Evolutionary conservation across 2,113 vertebrate genomes (phyloP).

Genomic region (Halichoerus grypus): DNA sequence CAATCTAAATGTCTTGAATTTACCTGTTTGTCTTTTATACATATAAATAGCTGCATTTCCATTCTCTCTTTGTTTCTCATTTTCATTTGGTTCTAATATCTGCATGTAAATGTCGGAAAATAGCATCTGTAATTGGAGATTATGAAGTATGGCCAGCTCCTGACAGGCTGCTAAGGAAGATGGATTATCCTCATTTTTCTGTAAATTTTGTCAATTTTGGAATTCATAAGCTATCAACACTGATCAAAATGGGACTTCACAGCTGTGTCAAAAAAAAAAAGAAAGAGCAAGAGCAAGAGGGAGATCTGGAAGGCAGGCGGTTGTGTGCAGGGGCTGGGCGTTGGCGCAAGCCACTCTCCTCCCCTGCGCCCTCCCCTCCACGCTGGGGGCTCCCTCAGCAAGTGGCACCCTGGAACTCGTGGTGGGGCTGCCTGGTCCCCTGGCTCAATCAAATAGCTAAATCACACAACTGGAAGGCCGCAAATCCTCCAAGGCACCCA

Average conservation of each 20-base stretch:
- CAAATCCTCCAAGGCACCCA: constrained; percentile 85
- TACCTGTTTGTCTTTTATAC: constrained; percentile 90
- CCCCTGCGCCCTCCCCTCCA: neutral
- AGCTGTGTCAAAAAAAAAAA: constrained; percentile 91
- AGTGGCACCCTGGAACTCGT: constrained; percentile 43
- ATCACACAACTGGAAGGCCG: constrained; percentile 84
- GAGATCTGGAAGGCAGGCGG: neutral
- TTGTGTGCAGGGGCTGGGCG: neutral
- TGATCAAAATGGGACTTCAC: constrained; percentile 94
- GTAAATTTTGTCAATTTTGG: constrained; percentile 99
- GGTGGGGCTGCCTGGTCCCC: neutral
- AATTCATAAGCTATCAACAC: constrained; percentile 99
- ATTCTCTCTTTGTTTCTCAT: constrained; percentile 93
- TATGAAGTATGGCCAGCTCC: constrained; percentile 99
- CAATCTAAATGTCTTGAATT: constrained; percentile 88
- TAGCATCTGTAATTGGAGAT: constrained; percentile 99
- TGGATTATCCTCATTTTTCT: constrained; percentile 99
- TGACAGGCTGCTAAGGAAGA: constrained; percentile 99
- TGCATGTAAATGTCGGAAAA: constrained; percentile 95
- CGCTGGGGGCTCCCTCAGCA: neutral
- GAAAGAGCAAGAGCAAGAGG: constrained; percentile 32
- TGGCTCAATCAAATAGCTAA: constrained; percentile 82
- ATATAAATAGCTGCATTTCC: constrained; percentile 92
- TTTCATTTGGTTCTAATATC: constrained; percentile 95
- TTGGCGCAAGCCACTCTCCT: constrained; percentile 41